Conservation (phyloP, 2,888 invertebrate genomes). For the Hypomecis atomaria region DNA sequence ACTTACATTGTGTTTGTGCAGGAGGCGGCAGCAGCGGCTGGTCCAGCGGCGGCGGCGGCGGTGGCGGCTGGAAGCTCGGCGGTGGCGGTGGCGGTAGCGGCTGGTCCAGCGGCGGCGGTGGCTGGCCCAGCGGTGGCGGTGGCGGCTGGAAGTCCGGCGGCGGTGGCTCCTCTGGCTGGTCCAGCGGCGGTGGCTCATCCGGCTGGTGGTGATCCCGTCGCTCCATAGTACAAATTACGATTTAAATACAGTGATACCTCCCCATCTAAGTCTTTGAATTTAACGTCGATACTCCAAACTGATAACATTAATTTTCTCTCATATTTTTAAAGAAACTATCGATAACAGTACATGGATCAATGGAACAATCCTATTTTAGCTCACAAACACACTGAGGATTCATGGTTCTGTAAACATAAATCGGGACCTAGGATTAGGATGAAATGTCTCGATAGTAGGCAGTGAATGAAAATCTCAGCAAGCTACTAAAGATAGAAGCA, state of each 20-base stretch:
- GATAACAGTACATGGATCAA: too few species aligned
- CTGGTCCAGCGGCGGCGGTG: conserved; percentile 44
- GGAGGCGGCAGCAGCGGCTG: conserved; percentile 56
- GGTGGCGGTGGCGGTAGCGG: conserved; percentile 50
- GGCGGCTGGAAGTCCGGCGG: conserved; percentile 37
- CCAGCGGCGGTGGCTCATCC: conserved; percentile 51
- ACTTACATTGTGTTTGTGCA: not conserved
- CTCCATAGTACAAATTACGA: conserved; percentile 53
- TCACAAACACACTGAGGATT: too few species aligned
- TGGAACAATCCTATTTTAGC: too few species aligned
- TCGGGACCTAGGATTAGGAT: too few species aligned
- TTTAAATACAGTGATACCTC: conserved; percentile 71
- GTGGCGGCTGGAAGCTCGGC: conserved; percentile 58
- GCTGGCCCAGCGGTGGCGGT: conserved; percentile 36
- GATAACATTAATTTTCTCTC: too few species aligned
- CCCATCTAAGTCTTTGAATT: conserved; percentile 42
- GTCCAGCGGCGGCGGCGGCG: conserved; percentile 46
- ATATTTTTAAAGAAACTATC: too few species aligned
- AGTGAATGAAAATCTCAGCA: too few species aligned
- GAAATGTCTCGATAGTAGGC: too few species aligned
- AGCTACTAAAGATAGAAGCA: too few species aligned
- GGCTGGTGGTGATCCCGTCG: conserved; percentile 71
- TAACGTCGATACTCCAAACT: not conserved
- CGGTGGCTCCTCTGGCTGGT: conserved; percentile 35
- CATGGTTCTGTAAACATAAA: too few species aligned